Evolutionary conservation across 2,888 invertebrate species (phyloP).

Genomic region (Polyommatus icarus): DNA sequence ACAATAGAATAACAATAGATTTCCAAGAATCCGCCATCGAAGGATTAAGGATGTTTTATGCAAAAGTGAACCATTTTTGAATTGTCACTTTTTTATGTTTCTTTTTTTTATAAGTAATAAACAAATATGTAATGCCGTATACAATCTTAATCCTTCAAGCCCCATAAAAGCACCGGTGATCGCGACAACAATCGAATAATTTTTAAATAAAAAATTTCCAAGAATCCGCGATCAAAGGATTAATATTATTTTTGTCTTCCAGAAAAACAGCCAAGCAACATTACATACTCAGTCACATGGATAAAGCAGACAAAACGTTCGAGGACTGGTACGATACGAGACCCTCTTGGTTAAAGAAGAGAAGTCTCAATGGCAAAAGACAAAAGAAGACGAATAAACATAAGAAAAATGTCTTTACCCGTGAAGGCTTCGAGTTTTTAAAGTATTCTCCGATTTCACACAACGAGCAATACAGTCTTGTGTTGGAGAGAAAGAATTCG

Average conservation of each 20-base stretch:
- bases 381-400: not conserved
- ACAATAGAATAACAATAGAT: no score
- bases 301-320: constrained; percentile 51
- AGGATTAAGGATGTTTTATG: no score
- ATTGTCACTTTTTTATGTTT: no score
- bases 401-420: not conserved
- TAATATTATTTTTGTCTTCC: constrained; percentile 31
- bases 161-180: no score
- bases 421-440: constrained; percentile 50
- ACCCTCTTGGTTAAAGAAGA: constrained; percentile 50
- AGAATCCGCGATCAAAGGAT: no score
- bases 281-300: constrained; percentile 59
- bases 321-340: constrained; percentile 54
- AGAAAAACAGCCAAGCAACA: constrained; percentile 69
- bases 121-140: no score
- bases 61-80: no score
- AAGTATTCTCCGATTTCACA: constrained; percentile 58
- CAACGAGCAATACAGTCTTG: constrained; percentile 62
- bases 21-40: no score
- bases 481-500: constrained; percentile 54
- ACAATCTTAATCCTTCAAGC: no score
- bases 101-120: not conserved
- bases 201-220: no score
- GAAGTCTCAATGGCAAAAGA: constrained; percentile 31
- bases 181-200: no score